Conservation (phyloP, 2,888 invertebrate genomes). For the Eledona agricola region DNA sequence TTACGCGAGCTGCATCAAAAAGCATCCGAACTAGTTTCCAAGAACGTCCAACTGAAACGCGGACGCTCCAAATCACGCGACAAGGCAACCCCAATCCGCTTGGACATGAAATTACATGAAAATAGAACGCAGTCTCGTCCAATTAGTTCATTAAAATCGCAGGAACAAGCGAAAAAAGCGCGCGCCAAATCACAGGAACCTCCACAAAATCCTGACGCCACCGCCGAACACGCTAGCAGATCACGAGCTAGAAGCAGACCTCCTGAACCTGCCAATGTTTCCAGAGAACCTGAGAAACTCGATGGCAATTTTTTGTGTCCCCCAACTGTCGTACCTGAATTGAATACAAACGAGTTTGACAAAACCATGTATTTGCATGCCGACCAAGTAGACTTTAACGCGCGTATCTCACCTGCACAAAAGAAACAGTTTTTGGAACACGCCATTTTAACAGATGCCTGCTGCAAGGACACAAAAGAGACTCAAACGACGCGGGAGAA, state of each 20-base stretch:
- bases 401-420: not conserved
- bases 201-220: not conserved
- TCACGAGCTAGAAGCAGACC: not conserved
- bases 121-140: not conserved
- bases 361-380: not conserved
- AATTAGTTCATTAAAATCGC: slow-evolving; percentile 7
- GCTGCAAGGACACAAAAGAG: slow-evolving; percentile 33
- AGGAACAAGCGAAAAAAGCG: not conserved
- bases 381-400: not conserved
- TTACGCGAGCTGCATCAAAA: slow-evolving; percentile 62
- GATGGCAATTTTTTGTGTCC: slow-evolving; percentile 5
- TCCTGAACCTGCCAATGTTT: not conserved
- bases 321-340: not conserved
- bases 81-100: not conserved
- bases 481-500: slow-evolving; percentile 39
- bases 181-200: slow-evolving; percentile 1
- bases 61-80: slow-evolving; percentile 51
- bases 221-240: slow-evolving; percentile 1
- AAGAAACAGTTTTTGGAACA: slow-evolving; percentile 2
- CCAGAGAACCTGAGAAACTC: too few species aligned
- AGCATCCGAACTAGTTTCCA: slow-evolving; percentile 61
- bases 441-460: slow-evolving; percentile 8
- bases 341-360: too few species aligned
- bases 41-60: slow-evolving; percentile 58
- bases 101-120: too few species aligned